Evolutionary conservation across 2,888 invertebrate species (phyloP).

Genomic region (Parascotia fuliginaria): DNA sequence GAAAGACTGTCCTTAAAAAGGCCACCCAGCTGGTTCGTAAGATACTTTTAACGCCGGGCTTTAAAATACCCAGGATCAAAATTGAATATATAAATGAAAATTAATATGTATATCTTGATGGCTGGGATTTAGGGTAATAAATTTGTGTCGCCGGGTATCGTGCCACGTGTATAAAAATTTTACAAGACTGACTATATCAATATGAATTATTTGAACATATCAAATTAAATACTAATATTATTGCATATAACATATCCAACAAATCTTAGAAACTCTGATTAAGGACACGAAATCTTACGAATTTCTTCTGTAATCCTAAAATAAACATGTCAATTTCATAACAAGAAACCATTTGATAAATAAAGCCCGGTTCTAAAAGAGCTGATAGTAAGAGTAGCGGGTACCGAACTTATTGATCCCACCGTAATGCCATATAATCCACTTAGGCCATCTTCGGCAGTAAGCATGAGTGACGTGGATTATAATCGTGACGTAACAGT

Average conservation of each 20-base stretch:
- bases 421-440: slow-evolving; percentile 75
- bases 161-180: no score
- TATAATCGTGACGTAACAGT: slow-evolving; percentile 50
- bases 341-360: slow-evolving; percentile 25
- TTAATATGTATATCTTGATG: no score
- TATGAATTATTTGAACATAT: background rate
- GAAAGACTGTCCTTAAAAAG: no score
- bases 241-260: background rate
- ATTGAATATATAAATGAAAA: no score
- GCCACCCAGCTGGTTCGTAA: no score
- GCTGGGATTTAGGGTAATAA: no score
- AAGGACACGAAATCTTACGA: slow-evolving; percentile 1
- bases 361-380: slow-evolving; percentile 44
- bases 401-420: slow-evolving; percentile 68
- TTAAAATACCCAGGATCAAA: no score
- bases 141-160: no score
- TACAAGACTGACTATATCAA: no score
- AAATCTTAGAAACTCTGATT: background rate
- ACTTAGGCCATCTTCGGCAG: slow-evolving; percentile 69
- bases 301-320: slow-evolving; percentile 14
- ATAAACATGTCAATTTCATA: slow-evolving; percentile 42
- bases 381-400: slow-evolving; percentile 39
- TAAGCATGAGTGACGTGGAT: slow-evolving; percentile 79
- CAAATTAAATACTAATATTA: background rate
- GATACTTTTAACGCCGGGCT: no score